Evolutionary conservation across 2,888 invertebrate genomes (phyloP).

Genomic region (Sinodicranocentrus sp.): DNA sequence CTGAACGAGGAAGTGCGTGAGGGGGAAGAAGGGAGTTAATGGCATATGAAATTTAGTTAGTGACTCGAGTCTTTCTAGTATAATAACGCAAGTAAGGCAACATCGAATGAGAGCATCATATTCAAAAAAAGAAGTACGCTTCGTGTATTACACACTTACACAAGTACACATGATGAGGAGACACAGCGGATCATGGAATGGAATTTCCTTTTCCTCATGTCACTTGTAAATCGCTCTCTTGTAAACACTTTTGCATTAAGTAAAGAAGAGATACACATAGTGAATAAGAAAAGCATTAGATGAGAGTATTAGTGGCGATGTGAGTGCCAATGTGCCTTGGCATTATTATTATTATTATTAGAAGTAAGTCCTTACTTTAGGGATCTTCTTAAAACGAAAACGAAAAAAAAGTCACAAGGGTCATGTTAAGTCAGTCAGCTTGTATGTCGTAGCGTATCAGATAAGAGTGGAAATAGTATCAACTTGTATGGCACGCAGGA

Average conservation of each 20-base stretch:
- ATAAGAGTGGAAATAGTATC: background rate
- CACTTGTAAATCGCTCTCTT: constrained; percentile 51
- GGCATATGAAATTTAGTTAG: constrained; percentile 48
- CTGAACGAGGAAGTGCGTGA: constrained; percentile 17
- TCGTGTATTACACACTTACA: background rate
- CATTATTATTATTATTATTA: constrained; percentile 21
- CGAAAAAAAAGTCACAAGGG: constrained; percentile 42
- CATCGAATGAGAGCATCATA: background rate
- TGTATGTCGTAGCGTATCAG: constrained; percentile 8
- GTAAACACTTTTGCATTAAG: constrained; percentile 39
- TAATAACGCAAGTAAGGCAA: constrained; percentile 22
- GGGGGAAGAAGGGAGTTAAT: constrained; percentile 52
- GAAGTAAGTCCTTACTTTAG: constrained; percentile 25
- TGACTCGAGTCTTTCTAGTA: background rate
- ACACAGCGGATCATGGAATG: constrained; percentile 39
- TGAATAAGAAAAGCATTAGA: constrained; percentile 32
- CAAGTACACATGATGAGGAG: constrained; percentile 1
- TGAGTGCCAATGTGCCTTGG: no score
- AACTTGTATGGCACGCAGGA: no score
- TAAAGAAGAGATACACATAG: constrained; percentile 24
- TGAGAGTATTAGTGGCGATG: background rate
- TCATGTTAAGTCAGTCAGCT: constrained; percentile 44
- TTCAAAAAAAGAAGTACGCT: background rate
- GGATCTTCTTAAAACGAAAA: constrained; percentile 12
- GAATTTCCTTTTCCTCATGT: constrained; percentile 38